Percentiles rank a stretch among this genome's conserved stretches.
These are phyloP conservation scores for Zoanthus sociatus DNA, from an alignment of 92 coral and sea anemone genomes.

Conservation along the genomic window DNA sequence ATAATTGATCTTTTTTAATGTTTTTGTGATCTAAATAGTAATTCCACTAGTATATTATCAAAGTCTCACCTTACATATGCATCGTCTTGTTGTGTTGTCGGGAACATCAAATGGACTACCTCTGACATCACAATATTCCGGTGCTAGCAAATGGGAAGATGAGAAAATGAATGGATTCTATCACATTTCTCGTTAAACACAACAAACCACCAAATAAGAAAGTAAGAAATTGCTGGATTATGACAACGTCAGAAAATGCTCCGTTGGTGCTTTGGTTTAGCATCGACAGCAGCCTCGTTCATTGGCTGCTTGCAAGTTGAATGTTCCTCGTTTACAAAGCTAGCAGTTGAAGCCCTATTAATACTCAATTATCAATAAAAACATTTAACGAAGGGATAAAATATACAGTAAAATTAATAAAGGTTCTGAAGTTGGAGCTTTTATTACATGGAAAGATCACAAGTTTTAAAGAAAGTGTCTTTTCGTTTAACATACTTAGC, in stretches of 20 bases:
- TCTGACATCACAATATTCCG: conserved; percentile 70
- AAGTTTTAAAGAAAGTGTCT: too few species aligned
- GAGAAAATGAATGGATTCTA: background rate
- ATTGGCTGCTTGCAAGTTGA: conserved; percentile 67
- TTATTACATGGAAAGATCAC: too few species aligned
- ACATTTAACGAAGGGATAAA: too few species aligned
- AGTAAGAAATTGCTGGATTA: background rate
- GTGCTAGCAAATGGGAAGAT: conserved; percentile 40
- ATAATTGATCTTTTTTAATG: too few species aligned
- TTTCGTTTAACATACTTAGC: too few species aligned
- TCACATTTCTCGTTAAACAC: background rate
- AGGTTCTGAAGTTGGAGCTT: too few species aligned
- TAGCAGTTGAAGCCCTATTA: conserved; percentile 71
- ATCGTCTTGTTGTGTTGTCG: conserved; percentile 65
- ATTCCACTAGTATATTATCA: background rate
- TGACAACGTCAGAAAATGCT: background rate
- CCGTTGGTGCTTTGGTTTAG: too few species aligned
- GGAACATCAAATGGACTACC: conserved; percentile 71
- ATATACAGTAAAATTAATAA: too few species aligned
- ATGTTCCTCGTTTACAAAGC: conserved; percentile 68
- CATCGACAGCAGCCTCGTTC: conserved; percentile 77
- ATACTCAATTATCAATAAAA: background rate
- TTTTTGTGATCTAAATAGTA: too few species aligned
- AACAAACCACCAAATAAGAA: background rate
- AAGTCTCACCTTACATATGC: conserved; percentile 80